These are phyloP conservation scores for Bufotes viridis DNA, from an alignment of 2,797 vertebrate genomes.

Conservation along the genomic window DNA sequence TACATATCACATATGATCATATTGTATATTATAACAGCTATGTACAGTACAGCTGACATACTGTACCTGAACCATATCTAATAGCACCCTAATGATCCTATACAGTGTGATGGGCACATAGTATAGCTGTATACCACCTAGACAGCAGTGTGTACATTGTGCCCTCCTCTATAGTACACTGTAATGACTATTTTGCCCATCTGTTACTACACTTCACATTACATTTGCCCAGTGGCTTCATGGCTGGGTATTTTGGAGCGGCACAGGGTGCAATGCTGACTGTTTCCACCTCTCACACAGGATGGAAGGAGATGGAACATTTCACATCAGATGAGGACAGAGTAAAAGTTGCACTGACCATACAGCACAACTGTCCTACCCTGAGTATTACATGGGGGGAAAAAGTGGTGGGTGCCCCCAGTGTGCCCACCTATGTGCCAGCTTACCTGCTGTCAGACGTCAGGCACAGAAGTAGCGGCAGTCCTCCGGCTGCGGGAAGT, in stretches of 20 bases:
- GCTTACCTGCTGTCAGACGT: constrained; percentile 21
- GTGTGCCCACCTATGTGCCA: not conserved
- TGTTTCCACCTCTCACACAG: not conserved
- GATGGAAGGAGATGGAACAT: not conserved
- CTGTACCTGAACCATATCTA: not conserved
- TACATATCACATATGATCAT: too few relatives aligned
- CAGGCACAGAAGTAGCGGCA: not conserved
- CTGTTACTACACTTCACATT: too few relatives aligned
- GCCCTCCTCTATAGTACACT: not conserved
- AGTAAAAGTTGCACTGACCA: not conserved
- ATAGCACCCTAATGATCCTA: not conserved
- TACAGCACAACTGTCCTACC: not conserved
- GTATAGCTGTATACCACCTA: too few relatives aligned
- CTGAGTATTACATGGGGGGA: not conserved
- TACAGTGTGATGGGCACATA: not conserved
- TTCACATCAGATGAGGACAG: not conserved
- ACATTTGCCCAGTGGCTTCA: not conserved
- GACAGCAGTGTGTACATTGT: too few relatives aligned
- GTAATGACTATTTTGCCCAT: not conserved
- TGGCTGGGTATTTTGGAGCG: not conserved
- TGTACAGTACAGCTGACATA: not conserved
- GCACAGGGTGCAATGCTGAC: not conserved
- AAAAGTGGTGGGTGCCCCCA: not conserved
- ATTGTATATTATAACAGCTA: too few relatives aligned
- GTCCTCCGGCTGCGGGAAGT: not conserved